These are phyloP conservation scores for Adela reaumurella DNA, from an alignment of 2,888 invertebrate species.

Conservation along the genomic window DNA sequence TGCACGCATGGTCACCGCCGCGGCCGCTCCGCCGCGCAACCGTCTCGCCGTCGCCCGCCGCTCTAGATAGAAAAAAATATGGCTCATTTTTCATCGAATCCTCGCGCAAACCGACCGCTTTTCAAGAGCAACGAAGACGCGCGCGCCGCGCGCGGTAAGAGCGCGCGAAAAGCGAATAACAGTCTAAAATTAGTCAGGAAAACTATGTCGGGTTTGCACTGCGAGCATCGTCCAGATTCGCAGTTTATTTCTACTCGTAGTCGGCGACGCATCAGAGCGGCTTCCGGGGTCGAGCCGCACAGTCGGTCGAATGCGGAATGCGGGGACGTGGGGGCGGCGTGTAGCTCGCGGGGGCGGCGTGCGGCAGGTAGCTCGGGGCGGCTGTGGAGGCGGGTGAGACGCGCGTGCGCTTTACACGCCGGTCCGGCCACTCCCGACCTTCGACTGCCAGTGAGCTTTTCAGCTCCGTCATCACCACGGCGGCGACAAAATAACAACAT, in stretches of 20 bases:
- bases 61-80: not conserved
- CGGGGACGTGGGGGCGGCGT: not conserved
- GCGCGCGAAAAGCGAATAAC: not conserved
- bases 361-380: not conserved
- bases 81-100: not conserved
- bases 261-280: not conserved
- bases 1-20: not conserved
- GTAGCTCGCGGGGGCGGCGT: not conserved
- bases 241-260: not conserved
- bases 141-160: not conserved
- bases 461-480: too few relatives aligned
- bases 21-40: not conserved
- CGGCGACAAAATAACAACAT: too few relatives aligned
- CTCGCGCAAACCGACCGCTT: not conserved
- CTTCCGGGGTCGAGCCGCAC: not conserved
- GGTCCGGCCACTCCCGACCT: not conserved
- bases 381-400: not conserved
- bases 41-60: not conserved
- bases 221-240: not conserved
- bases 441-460: not conserved
- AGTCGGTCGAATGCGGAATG: not conserved
- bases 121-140: not conserved
- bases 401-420: not conserved
- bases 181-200: not conserved
- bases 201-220: not conserved